Base-by-base conservation (phyloP, 2,113 vertebrate genomes). In the Dicentrarchus labrax region DNA sequence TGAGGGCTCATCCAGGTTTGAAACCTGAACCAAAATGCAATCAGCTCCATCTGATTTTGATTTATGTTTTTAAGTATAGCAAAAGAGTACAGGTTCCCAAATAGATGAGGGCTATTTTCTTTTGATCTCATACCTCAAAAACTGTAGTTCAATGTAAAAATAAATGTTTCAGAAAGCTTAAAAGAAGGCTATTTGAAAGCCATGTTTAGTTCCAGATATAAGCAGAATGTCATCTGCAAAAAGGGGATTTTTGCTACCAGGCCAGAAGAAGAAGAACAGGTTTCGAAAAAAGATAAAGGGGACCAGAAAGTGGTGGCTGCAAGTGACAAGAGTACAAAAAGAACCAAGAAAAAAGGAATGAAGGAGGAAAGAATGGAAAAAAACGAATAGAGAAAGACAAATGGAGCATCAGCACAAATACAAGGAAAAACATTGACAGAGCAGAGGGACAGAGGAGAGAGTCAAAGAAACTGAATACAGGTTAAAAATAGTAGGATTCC, bases 181-280 rank as follows among this genome's bases (percentile, higher is more conserved):
- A 39, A 47, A 50, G 4, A 53, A 21, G 6, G 19, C 8, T 62
- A 11, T 45, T 51, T 22, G 2, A 1, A 19, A 43, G 69, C 13
- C 21, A 4, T 6, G 36, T 54, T 65, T 54, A 4, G 0, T 13
- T 54, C 2, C 4, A 19, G 9, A 21, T 53, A 43, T 2, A 30
- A 76, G 45, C n/a, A 53, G 10, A 30, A 8, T 53, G 36, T 79
- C 67, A 36, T 70, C 76, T 71, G 67, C 45, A 70, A 41, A 78
- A 15, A 2, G 36, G 43, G 1, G 7, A 19, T 41, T 13, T 77
- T 22, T 75, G 41, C 5, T 15, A 39, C 13, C 8, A 1, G 1
- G n/a, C 5, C 22, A 47, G n/a, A 61, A 38, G 17, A 41, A 48
- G 11, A 16, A 45, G 43, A 16, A 21, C 11, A 36, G 19, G 60